Percentiles rank a stretch among this genome's conserved stretches.
Evolutionary conservation across 1,140 invertebrate genomes (phyloP).

Genomic region (Hycleus phaleratus): DNA sequence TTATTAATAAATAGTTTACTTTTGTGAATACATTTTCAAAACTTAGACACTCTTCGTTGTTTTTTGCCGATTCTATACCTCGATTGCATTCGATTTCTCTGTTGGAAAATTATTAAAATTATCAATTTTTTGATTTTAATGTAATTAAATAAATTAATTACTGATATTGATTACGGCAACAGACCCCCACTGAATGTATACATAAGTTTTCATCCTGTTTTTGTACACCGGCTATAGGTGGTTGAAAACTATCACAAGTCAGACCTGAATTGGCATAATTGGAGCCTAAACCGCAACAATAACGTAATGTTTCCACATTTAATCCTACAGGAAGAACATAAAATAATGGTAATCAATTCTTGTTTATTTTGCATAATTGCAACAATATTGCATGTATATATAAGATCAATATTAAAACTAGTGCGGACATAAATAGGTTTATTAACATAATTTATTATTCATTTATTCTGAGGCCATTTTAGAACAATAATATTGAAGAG

Average conservation of each 20-base stretch:
- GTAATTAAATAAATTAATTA: constrained; percentile 4
- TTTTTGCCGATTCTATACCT: constrained; percentile 23
- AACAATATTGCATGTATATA: constrained; percentile 3
- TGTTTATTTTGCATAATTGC: neutral
- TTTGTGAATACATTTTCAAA: neutral
- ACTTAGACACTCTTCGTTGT: constrained; percentile 1
- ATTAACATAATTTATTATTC: constrained; percentile 16
- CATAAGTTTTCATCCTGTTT: constrained; percentile 28
- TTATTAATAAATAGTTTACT: neutral
- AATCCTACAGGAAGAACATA: constrained; percentile 16
- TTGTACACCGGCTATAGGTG: constrained; percentile 26
- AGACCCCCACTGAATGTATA: constrained; percentile 27
- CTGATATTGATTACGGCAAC: constrained; percentile 32
- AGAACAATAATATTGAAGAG: too few relatives aligned
- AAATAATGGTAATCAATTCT: neutral
- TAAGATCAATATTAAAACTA: constrained; percentile 9
- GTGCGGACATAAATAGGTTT: constrained; percentile 10
- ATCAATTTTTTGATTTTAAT: too few relatives aligned
- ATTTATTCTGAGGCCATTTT: constrained; percentile 9
- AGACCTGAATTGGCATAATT: constrained; percentile 29
- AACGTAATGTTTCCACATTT: constrained; percentile 24
- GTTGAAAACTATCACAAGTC: constrained; percentile 26
- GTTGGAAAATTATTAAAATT: constrained; percentile 3
- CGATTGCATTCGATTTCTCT: constrained; percentile 23
- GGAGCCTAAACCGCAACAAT: constrained; percentile 34